Evolutionary conservation across 2,888 invertebrate species (phyloP).

Genomic region (Orthosia cruda): DNA sequence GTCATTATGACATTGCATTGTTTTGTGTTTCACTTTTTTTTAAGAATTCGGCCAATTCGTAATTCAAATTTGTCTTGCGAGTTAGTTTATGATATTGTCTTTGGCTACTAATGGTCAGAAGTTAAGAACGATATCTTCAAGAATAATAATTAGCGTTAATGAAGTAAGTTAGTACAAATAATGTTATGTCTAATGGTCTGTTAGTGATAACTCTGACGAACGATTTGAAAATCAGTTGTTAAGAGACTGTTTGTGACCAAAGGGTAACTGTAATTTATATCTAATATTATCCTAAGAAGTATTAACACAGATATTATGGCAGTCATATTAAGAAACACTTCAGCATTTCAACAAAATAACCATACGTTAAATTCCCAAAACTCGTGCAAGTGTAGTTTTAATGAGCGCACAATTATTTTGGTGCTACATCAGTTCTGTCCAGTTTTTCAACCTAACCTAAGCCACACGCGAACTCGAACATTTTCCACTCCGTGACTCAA

Average conservation of each 20-base stretch:
- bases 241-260: background rate
- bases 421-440: constrained; percentile 52
- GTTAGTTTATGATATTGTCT: background rate
- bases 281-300: background rate
- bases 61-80: background rate
- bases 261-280: background rate
- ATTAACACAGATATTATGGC: background rate
- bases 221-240: constrained; percentile 1
- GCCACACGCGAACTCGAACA: constrained; percentile 61
- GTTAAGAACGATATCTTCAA: background rate
- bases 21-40: constrained; percentile 33
- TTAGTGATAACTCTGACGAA: background rate
- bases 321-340: background rate
- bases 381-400: constrained; percentile 48
- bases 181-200: background rate
- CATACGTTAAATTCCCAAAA: constrained; percentile 26
- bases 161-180: constrained; percentile 14
- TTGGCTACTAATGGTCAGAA: background rate
- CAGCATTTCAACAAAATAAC: constrained; percentile 6
- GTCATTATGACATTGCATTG: constrained; percentile 31
- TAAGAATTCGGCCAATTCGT: background rate
- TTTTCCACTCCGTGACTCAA: constrained; percentile 46
- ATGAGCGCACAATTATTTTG: constrained; percentile 59
- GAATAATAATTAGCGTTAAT: constrained; percentile 34
- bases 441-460: constrained; percentile 59